Base-by-base conservation (phyloP, 2,797 vertebrate species). In the Masticophis lateralis region DNA sequence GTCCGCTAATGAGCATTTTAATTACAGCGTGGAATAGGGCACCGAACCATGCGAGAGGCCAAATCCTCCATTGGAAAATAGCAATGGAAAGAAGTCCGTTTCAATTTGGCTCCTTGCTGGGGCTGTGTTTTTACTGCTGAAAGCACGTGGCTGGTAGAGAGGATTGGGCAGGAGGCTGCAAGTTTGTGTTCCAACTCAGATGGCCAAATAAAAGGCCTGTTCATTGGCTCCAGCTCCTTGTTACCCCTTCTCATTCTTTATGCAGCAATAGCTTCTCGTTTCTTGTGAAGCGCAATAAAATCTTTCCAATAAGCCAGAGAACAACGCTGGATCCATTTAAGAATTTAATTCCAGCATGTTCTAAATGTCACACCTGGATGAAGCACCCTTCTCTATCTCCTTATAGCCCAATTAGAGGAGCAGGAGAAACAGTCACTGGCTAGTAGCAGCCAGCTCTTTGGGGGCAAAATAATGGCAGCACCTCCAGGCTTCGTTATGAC, bases 1-100 rank as follows among this genome's bases (percentile, higher is more conserved):
- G 97, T 95, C 97, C 96, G 97, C 97, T 97, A 97, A 98, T 97
- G 98, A 98, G 97, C 95, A 90, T 97, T 97, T 98, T 97, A 98
- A 97, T 98, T 98, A 98, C 98, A 96, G 96, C 0, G 47, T 92
- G 7, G 94, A 95, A 92, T 93, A 95, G 95, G 97, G 93, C 57
- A 89, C 96, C 1, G 28, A 96, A 96, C 97, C 93, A 0, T 47
- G 95, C 94, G 93, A 97, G 96, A 97, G 97, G 97, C 97, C 98
- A 96, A 97, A 96, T 89, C 93, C 95, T n/a, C 91, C 94, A 51
- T 95, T 95, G 94, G 74, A 94, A 79, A 69, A 79, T 94, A 74
- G 8, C 90, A 63, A 56, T 2, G 3, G 93, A 91, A 96, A 94
- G 43, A 90, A 90, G 57, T 14, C 2, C 43, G 91, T 22, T 83